Evolutionary conservation across 2,888 invertebrate species (phyloP), one percentile per base, ranked within the genome.

Genomic region (Tortricodes alternella): DNA sequence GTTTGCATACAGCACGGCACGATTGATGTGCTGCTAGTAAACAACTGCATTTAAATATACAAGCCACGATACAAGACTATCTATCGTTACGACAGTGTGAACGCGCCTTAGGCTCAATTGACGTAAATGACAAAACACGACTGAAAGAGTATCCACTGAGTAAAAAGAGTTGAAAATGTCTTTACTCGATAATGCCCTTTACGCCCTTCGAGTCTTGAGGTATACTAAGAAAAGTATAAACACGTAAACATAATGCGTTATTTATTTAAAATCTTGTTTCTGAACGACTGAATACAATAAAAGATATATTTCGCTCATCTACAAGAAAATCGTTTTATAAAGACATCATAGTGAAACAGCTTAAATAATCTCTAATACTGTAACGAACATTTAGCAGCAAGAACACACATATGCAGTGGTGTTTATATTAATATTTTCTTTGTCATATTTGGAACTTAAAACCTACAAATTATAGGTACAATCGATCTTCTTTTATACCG

Each of bases 331-430:
- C 48, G 18, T 65, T 81, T 73, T 79, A 74, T 78, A 80, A 79
- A 80, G 76, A 83, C 78, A 75, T 76, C 69, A 52, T 74, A 75
- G 69, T 68, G 53, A 80, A 77, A 78, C 78, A 79, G 75, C 72
- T 79, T 80, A 82, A 84, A 73, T n/a, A 80, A 79, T 75, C 68
- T 71, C 83, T 85, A 85, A 79, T 77, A 82, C 78, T 74, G 71
- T 71, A 71, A 78, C 77, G 74, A 65, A 83, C 80, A 78, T 70
- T 80, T 83, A 86, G 79, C 79, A 48, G 48, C 41, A 18, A 53
- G 35, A 80, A 83, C 80, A 82, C 80, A 76, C 75, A 81, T 78
- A 74, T 53, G 34, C 39, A 34, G 41, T 48, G 41, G 39, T 53
- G 74, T 76, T 76, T 68, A 65, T 62, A 66, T 65, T 65, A 70